A percentile compares a stretch with the other conserved stretches of the same genome.
Conservation (phyloP, 2,113 vertebrate genomes). For the Paramisgurnus dabryanus region DNA sequence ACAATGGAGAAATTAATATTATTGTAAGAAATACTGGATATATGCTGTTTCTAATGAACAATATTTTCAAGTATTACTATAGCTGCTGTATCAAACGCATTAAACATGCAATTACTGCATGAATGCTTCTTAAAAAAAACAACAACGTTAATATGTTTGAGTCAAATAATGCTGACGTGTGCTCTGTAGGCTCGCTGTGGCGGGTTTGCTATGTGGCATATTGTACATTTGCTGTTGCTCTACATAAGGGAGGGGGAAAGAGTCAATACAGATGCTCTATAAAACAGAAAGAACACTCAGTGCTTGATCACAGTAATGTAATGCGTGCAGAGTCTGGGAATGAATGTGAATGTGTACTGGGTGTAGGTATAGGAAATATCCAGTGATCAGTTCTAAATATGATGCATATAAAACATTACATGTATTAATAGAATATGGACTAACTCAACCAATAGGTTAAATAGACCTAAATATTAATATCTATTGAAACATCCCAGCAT, state of each 20-base stretch:
- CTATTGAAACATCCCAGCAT: too few relatives aligned
- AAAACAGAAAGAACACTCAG: slow-evolving; percentile 32
- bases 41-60: background rate
- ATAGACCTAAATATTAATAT: too few relatives aligned
- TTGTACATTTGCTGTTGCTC: slow-evolving; percentile 3
- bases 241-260: background rate
- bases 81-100: background rate
- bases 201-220: background rate
- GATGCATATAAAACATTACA: too few relatives aligned
- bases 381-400: too few relatives aligned
- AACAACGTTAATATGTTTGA: background rate
- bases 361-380: background rate
- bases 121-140: slow-evolving; percentile 1
- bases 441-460: too few relatives aligned
- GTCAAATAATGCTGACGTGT: slow-evolving; percentile 5
- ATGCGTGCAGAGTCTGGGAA: background rate
- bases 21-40: background rate
- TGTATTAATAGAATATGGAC: too few relatives aligned
- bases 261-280: slow-evolving; percentile 15
- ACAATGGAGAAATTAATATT: slow-evolving; percentile 6
- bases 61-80: background rate
- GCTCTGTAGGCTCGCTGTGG: background rate
- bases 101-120: slow-evolving; percentile 12
- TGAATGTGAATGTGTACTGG: slow-evolving; percentile 8
- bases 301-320: slow-evolving; percentile 13